Base-by-base conservation (phyloP, 37 sponge, comb jelly and placozoan genomes). In the Oopsacas minuta region DNA sequence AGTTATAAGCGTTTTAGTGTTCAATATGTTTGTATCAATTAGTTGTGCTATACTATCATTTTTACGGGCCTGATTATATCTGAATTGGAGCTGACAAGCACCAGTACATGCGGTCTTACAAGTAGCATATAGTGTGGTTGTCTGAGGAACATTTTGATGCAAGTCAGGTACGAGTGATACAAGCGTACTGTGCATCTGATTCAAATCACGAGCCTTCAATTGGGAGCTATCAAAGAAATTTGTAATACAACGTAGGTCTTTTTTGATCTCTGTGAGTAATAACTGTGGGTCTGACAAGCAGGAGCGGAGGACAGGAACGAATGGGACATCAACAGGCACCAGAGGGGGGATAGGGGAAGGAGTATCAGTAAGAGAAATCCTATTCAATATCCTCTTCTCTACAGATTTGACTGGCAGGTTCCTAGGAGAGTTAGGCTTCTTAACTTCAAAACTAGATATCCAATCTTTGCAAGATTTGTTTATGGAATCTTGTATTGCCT, bases 381-480 rank as follows among this genome's bases (percentile, higher is more conserved):
- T 10, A n/a, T 61, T 34, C 75, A 25, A 3, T 20, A 61, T 61
- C 22, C 75, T 10, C 75, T n/a, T 3, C 75, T 61, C 75, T 3
- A n/a, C 75, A 10, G 75, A 61, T 34, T 61, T 61, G 3, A 61
- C 22, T 12, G 20, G 28, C 30, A 3, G 28, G 32, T 61, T 61
- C 75, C 28, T 61, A 61, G 75, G 75, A 61, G 75, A 61, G 28
- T 34, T 61, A 5, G 75, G 75, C 75, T 61, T 61, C 75, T 61
- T 61, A 10, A 61, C 75, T 34, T 61, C 75, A n/a, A 61, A 61
- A 34, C 75, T 25, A 61, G 75, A 61, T 25, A 34, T 61, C 75
- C 75, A 61, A 25, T 61, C 17, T 5, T 61, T 25, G 30, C 75
- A 61, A 61, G 75, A 61, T 25, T 3, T 3, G 17, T 34, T 10